phyloP scores from a whole-genome alignment of 2,888 invertebrate species.

The Pilophorus perplexus region DNA sequence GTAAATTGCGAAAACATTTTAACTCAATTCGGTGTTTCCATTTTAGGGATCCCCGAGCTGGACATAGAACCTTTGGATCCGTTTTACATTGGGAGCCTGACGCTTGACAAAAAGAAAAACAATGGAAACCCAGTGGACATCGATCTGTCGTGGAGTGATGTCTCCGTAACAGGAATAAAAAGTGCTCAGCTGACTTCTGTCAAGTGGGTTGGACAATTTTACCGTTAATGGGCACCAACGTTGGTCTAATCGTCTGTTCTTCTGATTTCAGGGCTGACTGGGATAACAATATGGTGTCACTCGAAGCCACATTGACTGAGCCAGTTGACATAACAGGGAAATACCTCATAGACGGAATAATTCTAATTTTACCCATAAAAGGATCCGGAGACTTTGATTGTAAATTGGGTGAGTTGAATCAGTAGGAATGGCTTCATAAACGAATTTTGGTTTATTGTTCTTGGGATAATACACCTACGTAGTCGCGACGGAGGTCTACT shows the following conservation, averaged over 20 bases:
- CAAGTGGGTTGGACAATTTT: constrained; percentile 38
- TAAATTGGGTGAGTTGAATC: constrained; percentile 36
- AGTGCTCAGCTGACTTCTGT: constrained; percentile 39
- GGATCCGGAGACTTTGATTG: constrained; percentile 51
- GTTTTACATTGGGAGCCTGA: constrained; percentile 40
- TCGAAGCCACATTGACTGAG: constrained; percentile 42
- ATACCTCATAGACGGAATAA: constrained; percentile 54
- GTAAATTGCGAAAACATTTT: background rate
- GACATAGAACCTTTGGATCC: constrained; percentile 43
- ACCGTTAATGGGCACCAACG: background rate
- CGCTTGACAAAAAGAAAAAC: constrained; percentile 43
- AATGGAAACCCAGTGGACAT: constrained; percentile 44
- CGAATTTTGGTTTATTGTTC: too few species aligned
- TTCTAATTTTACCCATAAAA: constrained; percentile 54
- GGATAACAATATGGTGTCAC: constrained; percentile 39
- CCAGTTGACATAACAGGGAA: constrained; percentile 47
- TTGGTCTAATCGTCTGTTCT: background rate
- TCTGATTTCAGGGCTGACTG: constrained; percentile 42
- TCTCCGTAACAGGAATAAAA: constrained; percentile 41
- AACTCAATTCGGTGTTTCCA: background rate
- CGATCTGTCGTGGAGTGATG: constrained; percentile 43
- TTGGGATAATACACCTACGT: too few species aligned
- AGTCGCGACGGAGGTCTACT: too few species aligned
- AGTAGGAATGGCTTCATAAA: background rate
- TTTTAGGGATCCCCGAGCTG: constrained; percentile 23